phyloP scores from a whole-genome alignment of 2,888 invertebrate species.

The Drosophila merina region DNA sequence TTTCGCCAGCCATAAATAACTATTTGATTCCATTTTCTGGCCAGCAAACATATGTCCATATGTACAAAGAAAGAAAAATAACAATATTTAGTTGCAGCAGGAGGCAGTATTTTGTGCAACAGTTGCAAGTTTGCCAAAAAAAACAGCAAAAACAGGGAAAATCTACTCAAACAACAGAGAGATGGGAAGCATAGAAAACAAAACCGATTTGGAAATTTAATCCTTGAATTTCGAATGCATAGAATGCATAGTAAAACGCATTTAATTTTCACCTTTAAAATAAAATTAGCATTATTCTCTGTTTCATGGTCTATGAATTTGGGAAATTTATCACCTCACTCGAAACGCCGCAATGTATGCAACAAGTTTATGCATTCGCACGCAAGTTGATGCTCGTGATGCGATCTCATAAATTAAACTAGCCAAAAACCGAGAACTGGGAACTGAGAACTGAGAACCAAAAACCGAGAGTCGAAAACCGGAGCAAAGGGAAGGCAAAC shows the following conservation, averaged over 20 bases:
- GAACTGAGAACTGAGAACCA: neutral
- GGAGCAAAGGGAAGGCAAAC: conserved; percentile 6
- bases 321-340: conserved; percentile 4
- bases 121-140: conserved; percentile 24
- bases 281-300: neutral
- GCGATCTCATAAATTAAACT: conserved; percentile 70
- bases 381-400: conserved; percentile 57
- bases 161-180: neutral
- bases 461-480: neutral
- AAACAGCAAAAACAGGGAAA: neutral
- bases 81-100: conserved; percentile 29
- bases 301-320: neutral
- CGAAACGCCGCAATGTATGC: conserved; percentile 46
- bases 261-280: neutral
- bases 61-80: conserved; percentile 14
- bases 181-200: neutral
- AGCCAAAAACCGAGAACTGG: conserved; percentile 29
- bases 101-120: conserved; percentile 37
- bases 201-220: neutral
- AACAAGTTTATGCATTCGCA: conserved; percentile 77
- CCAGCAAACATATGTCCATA: conserved; percentile 31
- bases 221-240: neutral
- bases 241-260: neutral
- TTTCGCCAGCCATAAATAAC: conserved; percentile 59
- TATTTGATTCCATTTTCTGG: conserved; percentile 61